Evolutionary conservation across 1,140 invertebrate genomes (phyloP), one percentile per base, ranked within the genome.

Genomic region (Protaetia brevitarsis): DNA sequence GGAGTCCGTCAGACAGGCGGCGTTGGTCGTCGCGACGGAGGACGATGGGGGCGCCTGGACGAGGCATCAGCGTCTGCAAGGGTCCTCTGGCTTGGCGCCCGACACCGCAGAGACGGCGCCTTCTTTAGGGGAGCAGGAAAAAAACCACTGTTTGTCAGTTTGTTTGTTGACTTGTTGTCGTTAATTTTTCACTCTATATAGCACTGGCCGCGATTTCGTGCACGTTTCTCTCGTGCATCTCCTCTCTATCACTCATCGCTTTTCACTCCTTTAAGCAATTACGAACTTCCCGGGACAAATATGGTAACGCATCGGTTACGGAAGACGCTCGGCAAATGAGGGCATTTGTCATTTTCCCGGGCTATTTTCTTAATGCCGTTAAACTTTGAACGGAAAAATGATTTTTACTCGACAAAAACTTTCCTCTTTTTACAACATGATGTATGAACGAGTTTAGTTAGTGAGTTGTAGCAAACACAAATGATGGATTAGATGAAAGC

Each of bases 71-170:
- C 56, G 56, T 58, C 56, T 58, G 56, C 28, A 30, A 58, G 56
- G 13, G 56, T 58, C 56, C 56, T 58, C 56, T 58, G 56, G 56
- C 56, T 58, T 30, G 56, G 56, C 56, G 56, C 56, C 56, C 56
- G 56, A 58, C 56, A 58, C 56, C 56, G 56, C 56, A 58, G 56
- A 58, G 56, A 58, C 56, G 56, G 23, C 56, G 56, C 56, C 56
- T 28, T 29, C 56, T 27, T 28, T 30, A 58, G 26, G 26, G 56
- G 28, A 30, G 56, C n/a, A n/a, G n/a, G n/a, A 27, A 58, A 58
- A 58, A 58, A 58, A 58, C 3, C 56, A 28, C 23, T 58, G 56
- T 58, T 58, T 58, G 56, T 58, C 56, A 58, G 56, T 58, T 58
- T 58, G 56, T 58, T 58, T 58, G 56, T 58, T 30, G 56, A 45